Percentiles rank a stretch among this genome's conserved stretches.
Conservation (phyloP, 2,888 invertebrate genomes). For the Abscondita cerata region DNA sequence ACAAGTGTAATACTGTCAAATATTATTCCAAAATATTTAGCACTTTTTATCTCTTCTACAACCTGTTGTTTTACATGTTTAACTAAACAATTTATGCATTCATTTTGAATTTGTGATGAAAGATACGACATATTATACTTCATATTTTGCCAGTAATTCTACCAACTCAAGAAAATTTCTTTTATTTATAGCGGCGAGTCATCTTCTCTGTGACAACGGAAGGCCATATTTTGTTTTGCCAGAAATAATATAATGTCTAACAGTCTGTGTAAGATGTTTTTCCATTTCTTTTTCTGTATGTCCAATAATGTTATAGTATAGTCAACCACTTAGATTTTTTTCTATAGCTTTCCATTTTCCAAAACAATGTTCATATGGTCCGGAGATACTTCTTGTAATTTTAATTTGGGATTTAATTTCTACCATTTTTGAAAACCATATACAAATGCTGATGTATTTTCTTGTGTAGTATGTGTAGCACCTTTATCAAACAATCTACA, state of each 20-base stretch:
- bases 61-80: neutral
- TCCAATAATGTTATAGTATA: too few species aligned
- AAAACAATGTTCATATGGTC: neutral
- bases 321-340: neutral
- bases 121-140: neutral
- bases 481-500: too few species aligned
- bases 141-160: neutral
- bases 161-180: constrained; percentile 2
- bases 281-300: too few species aligned
- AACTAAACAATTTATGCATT: neutral
- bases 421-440: neutral
- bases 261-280: neutral
- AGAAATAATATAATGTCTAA: neutral
- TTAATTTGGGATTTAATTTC: neutral
- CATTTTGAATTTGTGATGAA: neutral
- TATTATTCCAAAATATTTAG: constrained; percentile 2
- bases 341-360: neutral
- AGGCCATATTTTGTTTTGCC: constrained; percentile 1
- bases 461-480: too few species aligned
- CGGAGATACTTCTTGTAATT: neutral
- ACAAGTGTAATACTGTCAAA: neutral
- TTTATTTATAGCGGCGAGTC: neutral
- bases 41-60: neutral
- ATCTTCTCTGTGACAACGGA: neutral
- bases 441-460: neutral